A percentile compares a stretch with the other conserved stretches of the same genome.
Conservation (phyloP, 2,888 invertebrate species). For the Lochmaea crataegi region DNA sequence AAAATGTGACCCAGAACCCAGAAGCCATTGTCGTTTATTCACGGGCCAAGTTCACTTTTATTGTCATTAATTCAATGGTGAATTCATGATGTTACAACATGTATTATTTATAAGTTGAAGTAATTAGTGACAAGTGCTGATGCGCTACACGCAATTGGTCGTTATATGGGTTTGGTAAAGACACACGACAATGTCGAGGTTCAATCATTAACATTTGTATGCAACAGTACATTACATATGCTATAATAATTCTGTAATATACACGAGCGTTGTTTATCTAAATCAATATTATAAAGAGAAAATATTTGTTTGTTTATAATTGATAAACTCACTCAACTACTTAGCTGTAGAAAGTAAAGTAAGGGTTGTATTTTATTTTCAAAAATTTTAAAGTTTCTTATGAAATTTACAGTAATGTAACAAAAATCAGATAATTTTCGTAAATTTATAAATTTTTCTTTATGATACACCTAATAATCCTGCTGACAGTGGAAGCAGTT, state of each 20-base stretch:
- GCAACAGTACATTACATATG: neutral
- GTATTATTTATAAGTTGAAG: constrained; percentile 37
- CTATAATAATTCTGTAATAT: neutral
- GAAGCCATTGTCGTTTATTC: constrained; percentile 44
- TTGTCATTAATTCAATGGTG: constrained; percentile 47
- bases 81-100: constrained; percentile 36
- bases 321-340: no score
- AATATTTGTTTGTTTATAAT: no score
- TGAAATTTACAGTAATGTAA: no score
- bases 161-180: neutral
- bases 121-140: constrained; percentile 32
- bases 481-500: no score
- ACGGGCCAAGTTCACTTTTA: constrained; percentile 46
- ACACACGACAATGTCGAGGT: neutral
- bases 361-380: no score
- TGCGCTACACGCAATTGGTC: constrained; percentile 23
- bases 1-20: constrained; percentile 45
- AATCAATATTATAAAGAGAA: no score
- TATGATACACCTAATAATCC: no score
- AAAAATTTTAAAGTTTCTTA: no score
- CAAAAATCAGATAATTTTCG: no score
- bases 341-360: no score
- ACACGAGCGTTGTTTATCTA: neutral
- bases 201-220: neutral
- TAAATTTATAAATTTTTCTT: no score